Conservation (phyloP, 2,113 vertebrate species). For the Rana temporaria region DNA sequence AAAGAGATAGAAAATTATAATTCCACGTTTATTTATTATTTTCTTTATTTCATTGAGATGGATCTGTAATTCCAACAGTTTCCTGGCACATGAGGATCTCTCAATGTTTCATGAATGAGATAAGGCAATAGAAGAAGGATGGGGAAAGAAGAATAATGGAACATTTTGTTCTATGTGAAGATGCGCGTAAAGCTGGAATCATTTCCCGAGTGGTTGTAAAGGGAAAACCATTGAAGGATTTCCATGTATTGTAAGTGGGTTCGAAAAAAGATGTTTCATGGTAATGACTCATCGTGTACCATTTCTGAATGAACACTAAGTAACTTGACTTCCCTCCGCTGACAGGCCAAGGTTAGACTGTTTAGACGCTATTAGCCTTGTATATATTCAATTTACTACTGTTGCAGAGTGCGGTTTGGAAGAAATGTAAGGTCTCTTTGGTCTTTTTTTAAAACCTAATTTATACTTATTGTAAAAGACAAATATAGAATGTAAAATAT, state of each 20-base stretch:
- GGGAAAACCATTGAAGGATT: conserved; percentile 15
- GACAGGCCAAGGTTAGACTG: background rate
- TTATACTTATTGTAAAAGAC: too few relatives aligned
- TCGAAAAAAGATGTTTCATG: background rate
- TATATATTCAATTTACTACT: background rate
- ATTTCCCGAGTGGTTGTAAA: conserved; percentile 10
- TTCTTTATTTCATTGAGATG: too few relatives aligned
- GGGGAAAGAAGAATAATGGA: background rate
- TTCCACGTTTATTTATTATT: too few relatives aligned
- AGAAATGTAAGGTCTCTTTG: too few relatives aligned
- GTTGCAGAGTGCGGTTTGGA: conserved; percentile 2
- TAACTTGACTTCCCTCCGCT: background rate
- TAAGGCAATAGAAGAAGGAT: background rate
- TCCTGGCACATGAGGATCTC: too few relatives aligned
- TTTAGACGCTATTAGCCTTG: conserved; percentile 3
- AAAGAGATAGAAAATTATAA: too few relatives aligned
- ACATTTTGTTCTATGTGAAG: conserved; percentile 31
- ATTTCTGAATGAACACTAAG: background rate
- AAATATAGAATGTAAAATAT: too few relatives aligned
- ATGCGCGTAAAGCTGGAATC: background rate
- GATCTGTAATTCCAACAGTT: too few relatives aligned
- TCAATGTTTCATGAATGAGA: conserved; percentile 1
- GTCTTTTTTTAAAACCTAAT: too few relatives aligned
- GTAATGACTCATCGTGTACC: background rate
- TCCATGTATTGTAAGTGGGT: conserved; percentile 25